A percentile compares a stretch with the other conserved stretches of the same genome.
Conservation (phyloP, 2,888 invertebrate genomes). For the Deroplatys truncata region DNA sequence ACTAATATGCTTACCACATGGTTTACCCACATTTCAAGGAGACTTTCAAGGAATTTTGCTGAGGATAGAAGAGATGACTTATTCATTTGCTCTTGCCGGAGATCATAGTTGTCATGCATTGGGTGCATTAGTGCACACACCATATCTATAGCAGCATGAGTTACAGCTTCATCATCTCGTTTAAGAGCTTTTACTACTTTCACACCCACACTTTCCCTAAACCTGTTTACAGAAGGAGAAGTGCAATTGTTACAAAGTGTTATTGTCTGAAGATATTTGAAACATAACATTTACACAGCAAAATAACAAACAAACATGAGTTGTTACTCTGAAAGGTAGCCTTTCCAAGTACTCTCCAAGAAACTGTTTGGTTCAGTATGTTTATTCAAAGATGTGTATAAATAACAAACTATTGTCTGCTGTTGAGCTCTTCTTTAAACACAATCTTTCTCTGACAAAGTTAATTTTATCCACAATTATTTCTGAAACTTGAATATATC, state of each 20-base stretch:
- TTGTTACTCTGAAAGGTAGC: too few species aligned
- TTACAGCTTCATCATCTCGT: slow-evolving; percentile 81
- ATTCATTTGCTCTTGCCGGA: slow-evolving; percentile 96
- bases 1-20: slow-evolving; percentile 72
- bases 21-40: slow-evolving; percentile 90
- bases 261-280: not conserved
- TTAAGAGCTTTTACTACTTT: slow-evolving; percentile 89
- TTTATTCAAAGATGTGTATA: too few species aligned
- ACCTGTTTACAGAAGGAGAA: slow-evolving; percentile 50
- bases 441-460: too few species aligned
- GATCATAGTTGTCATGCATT: slow-evolving; percentile 93
- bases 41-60: slow-evolving; percentile 83
- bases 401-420: too few species aligned
- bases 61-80: slow-evolving; percentile 93
- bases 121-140: slow-evolving; percentile 98
- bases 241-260: not conserved
- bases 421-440: too few species aligned
- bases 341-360: too few species aligned
- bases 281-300: not conserved
- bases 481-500: too few species aligned
- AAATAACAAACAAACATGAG: not conserved
- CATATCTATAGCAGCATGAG: slow-evolving; percentile 95
- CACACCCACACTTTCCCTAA: slow-evolving; percentile 90
- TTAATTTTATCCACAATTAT: too few species aligned
- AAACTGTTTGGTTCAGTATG: too few species aligned